Evolutionary conservation across 2,888 invertebrate species (phyloP).

Genomic region (Oeneis ivallda): DNA sequence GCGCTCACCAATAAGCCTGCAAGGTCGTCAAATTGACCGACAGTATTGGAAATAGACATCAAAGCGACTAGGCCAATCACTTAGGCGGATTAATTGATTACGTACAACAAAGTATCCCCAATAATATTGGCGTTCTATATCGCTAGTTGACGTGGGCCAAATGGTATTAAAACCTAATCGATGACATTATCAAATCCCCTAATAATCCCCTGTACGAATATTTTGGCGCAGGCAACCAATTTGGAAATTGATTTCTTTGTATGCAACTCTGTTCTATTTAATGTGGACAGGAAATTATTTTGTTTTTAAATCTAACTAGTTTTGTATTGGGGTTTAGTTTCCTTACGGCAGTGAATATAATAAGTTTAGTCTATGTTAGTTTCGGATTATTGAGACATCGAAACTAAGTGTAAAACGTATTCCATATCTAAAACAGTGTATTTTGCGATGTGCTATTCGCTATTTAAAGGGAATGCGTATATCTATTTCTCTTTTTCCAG

Average conservation of each 20-base stretch:
- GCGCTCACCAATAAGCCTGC: too few relatives aligned
- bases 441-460: too few relatives aligned
- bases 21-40: background rate
- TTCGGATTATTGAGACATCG: too few relatives aligned
- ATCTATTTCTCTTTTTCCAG: too few relatives aligned
- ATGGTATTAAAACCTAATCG: conserved; percentile 22
- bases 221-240: conserved; percentile 18
- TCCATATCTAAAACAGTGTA: too few relatives aligned
- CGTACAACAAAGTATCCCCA: background rate
- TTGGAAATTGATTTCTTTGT: conserved; percentile 25
- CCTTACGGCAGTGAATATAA: too few relatives aligned
- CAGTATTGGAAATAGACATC: background rate
- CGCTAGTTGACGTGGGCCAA: conserved; percentile 8
- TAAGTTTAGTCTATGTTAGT: too few relatives aligned
- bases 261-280: conserved; percentile 10
- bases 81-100: conserved; percentile 11
- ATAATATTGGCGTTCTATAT: background rate
- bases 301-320: background rate
- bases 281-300: conserved; percentile 2
- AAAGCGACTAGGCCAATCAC: conserved; percentile 7
- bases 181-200: conserved; percentile 17
- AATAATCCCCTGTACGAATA: conserved; percentile 15
- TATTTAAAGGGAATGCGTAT: too few relatives aligned
- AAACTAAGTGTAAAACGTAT: too few relatives aligned
- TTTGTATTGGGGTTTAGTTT: background rate